Percentiles rank a stretch among this genome's conserved stretches.
Evolutionary conservation across 2,113 vertebrate species (phyloP).

Genomic region (Cephalopterus ornatus): DNA sequence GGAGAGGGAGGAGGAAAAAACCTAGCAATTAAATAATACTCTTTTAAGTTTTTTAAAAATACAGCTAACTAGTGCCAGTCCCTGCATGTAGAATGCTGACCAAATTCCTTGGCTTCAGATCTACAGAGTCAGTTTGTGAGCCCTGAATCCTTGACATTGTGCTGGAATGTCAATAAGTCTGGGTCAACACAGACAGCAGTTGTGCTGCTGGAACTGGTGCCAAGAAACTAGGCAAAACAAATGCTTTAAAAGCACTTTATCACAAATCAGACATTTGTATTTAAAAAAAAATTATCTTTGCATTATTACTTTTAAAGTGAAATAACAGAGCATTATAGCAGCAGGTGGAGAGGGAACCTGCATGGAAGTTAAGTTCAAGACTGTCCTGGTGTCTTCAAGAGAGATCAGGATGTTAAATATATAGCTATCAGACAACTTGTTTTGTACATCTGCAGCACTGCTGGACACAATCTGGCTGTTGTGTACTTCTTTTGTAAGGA

Average conservation of each 20-base stretch:
- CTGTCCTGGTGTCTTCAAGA: neutral
- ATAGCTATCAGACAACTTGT: neutral
- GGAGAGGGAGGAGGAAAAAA: accelerated
- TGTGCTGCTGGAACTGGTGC: neutral
- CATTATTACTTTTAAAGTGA: neutral
- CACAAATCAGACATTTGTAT: neutral
- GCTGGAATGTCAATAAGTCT: neutral
- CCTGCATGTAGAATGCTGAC: neutral
- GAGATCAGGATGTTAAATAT: neutral
- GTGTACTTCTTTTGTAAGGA: neutral
- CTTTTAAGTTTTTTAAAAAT: neutral
- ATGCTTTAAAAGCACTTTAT: neutral
- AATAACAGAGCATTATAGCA: neutral
- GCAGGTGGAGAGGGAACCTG: neutral
- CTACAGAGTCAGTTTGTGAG: neutral
- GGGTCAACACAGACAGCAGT: neutral
- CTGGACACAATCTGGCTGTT: neutral
- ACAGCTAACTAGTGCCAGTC: neutral
- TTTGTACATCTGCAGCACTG: neutral
- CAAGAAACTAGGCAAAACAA: neutral
- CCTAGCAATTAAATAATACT: accelerated
- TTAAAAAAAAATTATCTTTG: neutral
- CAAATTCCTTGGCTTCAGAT: neutral
- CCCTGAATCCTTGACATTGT: neutral
- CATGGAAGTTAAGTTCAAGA: neutral